Percentiles rank a stretch among this genome's conserved stretches.
These are phyloP conservation scores for Heliothis peltigera DNA, from an alignment of 2,888 invertebrate genomes.

Conservation along the genomic window DNA sequence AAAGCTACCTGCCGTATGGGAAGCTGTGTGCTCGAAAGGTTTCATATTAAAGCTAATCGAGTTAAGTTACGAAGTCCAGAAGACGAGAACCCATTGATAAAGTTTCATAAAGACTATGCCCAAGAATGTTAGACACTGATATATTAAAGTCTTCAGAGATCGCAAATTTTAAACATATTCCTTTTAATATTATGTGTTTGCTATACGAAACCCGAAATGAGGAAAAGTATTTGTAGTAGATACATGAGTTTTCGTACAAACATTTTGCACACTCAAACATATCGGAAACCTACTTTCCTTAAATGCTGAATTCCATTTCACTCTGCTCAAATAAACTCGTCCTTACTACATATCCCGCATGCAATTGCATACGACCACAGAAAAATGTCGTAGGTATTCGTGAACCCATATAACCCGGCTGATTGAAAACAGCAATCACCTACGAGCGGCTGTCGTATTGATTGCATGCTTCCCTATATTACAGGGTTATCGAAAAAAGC, in stretches of 20 bases:
- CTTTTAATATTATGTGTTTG: neutral
- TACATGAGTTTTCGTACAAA: slow-evolving; percentile 6
- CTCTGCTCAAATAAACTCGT: slow-evolving; percentile 32
- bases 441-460: slow-evolving; percentile 65
- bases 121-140: neutral
- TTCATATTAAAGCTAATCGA: slow-evolving; percentile 12
- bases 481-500: slow-evolving; percentile 64
- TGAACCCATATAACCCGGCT: slow-evolving; percentile 57
- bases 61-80: slow-evolving; percentile 4
- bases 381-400: slow-evolving; percentile 60
- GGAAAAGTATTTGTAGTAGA: slow-evolving; percentile 6
- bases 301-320: slow-evolving; percentile 43
- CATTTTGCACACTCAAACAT: neutral
- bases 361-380: slow-evolving; percentile 54
- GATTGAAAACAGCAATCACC: slow-evolving; percentile 76
- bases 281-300: slow-evolving; percentile 29
- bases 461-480: slow-evolving; percentile 67
- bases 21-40: neutral
- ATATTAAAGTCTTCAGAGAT: too few relatives aligned
- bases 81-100: neutral
- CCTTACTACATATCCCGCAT: slow-evolving; percentile 18
- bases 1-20: slow-evolving; percentile 4
- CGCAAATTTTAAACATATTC: neutral
- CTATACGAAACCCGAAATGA: neutral
- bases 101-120: neutral